These are phyloP conservation scores for Lamprologus callipterus DNA, from an alignment of 2,113 vertebrate genomes.

Conservation along the genomic window DNA sequence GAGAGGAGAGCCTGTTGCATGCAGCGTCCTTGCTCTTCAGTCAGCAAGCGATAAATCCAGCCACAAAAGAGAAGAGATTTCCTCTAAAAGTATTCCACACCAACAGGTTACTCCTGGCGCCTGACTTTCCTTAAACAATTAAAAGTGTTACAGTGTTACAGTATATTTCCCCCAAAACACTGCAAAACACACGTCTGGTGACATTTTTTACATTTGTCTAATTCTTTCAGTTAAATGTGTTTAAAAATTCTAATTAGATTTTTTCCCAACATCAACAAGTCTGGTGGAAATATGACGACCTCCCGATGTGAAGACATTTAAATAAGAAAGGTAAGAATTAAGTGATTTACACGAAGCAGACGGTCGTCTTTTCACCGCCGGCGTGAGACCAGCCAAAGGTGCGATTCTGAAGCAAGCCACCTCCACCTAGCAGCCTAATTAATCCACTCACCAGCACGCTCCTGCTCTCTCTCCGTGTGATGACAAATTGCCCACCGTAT, in stretches of 20 bases:
- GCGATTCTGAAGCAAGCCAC: conserved; percentile 18
- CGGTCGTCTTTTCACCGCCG: not conserved
- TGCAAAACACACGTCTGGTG: not conserved
- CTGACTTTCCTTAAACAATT: not conserved
- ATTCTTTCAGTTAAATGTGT: not conserved
- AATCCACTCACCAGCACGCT: not conserved
- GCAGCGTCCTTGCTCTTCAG: not conserved
- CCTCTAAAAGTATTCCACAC: not conserved
- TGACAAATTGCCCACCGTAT: not conserved
- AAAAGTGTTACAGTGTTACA: not conserved
- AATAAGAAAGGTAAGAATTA: not conserved
- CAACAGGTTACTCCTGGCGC: conserved; percentile 33
- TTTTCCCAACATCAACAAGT: not conserved
- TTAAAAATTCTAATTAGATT: not conserved
- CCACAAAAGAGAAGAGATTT: not conserved
- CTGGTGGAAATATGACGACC: not conserved
- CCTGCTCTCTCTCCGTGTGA: not conserved
- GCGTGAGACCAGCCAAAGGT: conserved; percentile 17
- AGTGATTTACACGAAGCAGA: not conserved
- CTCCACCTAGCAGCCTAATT: conserved; percentile 45
- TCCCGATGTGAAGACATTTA: not conserved
- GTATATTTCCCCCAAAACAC: not conserved
- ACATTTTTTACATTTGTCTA: not conserved
- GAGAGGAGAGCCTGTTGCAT: conserved; percentile 69
- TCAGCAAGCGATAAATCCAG: not conserved